Conservation (phyloP, 2,888 invertebrate genomes). For the Thymelicus lineola region DNA sequence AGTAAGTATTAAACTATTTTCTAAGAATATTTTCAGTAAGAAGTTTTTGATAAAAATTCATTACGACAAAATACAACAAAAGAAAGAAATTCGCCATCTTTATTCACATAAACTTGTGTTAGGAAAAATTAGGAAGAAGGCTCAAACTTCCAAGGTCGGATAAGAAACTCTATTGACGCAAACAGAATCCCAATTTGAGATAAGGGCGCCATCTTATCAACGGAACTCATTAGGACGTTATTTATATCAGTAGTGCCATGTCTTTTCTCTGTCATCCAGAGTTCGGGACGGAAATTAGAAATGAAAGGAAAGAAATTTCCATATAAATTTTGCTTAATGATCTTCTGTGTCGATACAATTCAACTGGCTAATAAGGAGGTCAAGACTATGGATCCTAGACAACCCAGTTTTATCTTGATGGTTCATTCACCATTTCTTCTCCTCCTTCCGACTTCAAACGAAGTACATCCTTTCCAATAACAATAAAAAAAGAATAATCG, state of each 20-base stretch:
- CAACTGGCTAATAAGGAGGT: too few species aligned
- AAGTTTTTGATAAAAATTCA: background rate
- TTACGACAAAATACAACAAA: background rate
- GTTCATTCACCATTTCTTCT: too few species aligned
- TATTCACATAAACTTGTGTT: background rate
- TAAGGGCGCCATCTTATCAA: conserved; percentile 34
- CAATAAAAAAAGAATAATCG: too few species aligned
- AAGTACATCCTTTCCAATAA: too few species aligned
- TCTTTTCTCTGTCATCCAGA: conserved; percentile 9
- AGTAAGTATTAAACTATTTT: too few species aligned
- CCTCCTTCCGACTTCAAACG: too few species aligned
- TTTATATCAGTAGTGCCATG: conserved; percentile 29
- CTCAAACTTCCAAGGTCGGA: conserved; percentile 20
- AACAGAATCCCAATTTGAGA: conserved; percentile 37
- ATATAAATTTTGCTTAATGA: conserved; percentile 14
- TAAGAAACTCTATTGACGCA: conserved; percentile 28
- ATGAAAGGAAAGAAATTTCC: conserved; percentile 9
- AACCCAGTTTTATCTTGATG: too few species aligned
- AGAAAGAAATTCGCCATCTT: background rate
- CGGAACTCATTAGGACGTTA: conserved; percentile 30
- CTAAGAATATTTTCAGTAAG: too few species aligned
- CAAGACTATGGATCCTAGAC: too few species aligned
- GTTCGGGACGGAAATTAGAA: conserved; percentile 13
- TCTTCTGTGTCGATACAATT: background rate
- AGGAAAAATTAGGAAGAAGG: conserved; percentile 11